phyloP scores from a whole-genome alignment of 2,888 invertebrate genomes.

The Chymomyza fuscimana region DNA sequence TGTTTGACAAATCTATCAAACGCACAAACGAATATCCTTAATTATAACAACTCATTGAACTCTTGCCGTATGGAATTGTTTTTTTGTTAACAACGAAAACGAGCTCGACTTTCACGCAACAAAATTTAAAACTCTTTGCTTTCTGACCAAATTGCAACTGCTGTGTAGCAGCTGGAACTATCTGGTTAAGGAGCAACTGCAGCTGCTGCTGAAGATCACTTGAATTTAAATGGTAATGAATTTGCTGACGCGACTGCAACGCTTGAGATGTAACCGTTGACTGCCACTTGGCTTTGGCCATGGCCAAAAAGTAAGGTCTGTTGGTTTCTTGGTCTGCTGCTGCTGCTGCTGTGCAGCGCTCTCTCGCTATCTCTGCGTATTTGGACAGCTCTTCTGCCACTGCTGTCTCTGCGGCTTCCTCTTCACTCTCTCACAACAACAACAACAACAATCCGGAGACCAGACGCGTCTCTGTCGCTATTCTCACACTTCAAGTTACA shows the following conservation, averaged over 20 bases:
- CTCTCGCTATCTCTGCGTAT: slow-evolving; percentile 21
- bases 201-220: slow-evolving; percentile 25
- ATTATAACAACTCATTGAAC: slow-evolving; percentile 54
- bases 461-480: background rate
- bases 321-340: slow-evolving; percentile 10
- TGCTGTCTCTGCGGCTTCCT: slow-evolving; percentile 18
- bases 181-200: slow-evolving; percentile 5
- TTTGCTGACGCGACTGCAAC: slow-evolving; percentile 51
- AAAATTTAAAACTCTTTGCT: slow-evolving; percentile 24
- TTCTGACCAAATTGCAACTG: slow-evolving; percentile 25
- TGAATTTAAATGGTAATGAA: slow-evolving; percentile 25
- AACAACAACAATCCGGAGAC: slow-evolving; percentile 11
- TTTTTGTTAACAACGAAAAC: slow-evolving; percentile 27
- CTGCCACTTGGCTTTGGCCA: slow-evolving; percentile 54
- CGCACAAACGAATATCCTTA: slow-evolving; percentile 46
- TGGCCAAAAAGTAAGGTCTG: slow-evolving; percentile 67
- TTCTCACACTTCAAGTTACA: slow-evolving; percentile 62
- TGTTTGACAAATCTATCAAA: background rate
- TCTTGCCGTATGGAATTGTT: slow-evolving; percentile 23
- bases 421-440: slow-evolving; percentile 36
- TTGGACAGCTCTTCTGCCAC: slow-evolving; percentile 51
- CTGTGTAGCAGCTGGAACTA: slow-evolving; percentile 14
- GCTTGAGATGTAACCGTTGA: slow-evolving; percentile 69
- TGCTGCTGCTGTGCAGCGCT: background rate
- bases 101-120: slow-evolving; percentile 67